Evolutionary conservation across 2,888 invertebrate genomes (phyloP).

Genomic region (Scrobipalpa atriplicella): DNA sequence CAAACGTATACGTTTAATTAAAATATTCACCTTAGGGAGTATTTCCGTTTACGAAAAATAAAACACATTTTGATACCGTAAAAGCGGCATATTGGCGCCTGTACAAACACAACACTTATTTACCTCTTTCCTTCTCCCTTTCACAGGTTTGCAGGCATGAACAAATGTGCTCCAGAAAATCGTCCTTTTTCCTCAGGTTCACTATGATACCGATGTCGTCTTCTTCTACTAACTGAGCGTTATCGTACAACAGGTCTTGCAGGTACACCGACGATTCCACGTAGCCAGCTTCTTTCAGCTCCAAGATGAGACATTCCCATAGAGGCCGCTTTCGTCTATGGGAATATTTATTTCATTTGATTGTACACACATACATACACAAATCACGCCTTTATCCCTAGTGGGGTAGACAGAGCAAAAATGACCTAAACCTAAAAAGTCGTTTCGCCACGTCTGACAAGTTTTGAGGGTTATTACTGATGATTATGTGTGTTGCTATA

Average conservation of each 20-base stretch:
- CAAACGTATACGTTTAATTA: too few species aligned
- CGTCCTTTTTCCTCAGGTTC: slow-evolving; percentile 60
- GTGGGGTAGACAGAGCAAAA: too few species aligned
- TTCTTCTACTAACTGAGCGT: slow-evolving; percentile 71
- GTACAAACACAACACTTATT: not conserved
- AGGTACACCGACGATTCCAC: slow-evolving; percentile 75
- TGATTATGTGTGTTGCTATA: too few species aligned
- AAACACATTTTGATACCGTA: too few species aligned
- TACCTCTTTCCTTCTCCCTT: slow-evolving; percentile 40
- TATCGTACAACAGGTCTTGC: slow-evolving; percentile 80
- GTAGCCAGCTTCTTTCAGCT: slow-evolving; percentile 79
- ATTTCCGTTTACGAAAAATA: too few species aligned
- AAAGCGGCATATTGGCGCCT: too few species aligned
- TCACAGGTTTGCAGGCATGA: slow-evolving; percentile 63
- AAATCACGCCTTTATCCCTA: too few species aligned
- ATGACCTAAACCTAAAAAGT: too few species aligned
- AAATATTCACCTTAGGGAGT: too few species aligned
- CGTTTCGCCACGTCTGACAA: too few species aligned
- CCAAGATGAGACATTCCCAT: slow-evolving; percentile 79
- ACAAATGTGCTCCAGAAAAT: slow-evolving; percentile 65
- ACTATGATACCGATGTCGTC: slow-evolving; percentile 80
- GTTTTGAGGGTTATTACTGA: too few species aligned
- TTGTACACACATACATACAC: too few species aligned
- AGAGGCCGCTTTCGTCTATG: slow-evolving; percentile 76
- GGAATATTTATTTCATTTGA: not conserved